Conservation (phyloP, 2,888 invertebrate species). For the Kuschelorhynchus macadamiae region DNA sequence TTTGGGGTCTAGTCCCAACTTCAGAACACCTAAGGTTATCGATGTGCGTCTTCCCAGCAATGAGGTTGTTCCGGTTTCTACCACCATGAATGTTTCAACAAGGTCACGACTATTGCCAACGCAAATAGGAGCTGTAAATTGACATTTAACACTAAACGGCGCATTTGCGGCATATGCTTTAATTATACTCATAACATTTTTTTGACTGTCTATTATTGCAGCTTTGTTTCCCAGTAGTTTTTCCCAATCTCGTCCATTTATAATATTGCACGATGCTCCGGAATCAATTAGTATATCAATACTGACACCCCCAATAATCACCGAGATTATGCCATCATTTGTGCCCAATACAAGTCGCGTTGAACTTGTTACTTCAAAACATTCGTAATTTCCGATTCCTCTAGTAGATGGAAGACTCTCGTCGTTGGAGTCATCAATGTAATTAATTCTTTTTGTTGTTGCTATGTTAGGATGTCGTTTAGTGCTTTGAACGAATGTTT, state of each 20-base stretch:
- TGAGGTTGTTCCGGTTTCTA: slow-evolving; percentile 44
- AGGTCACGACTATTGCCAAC: slow-evolving; percentile 29
- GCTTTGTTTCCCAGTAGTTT: slow-evolving; percentile 29
- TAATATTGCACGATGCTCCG: slow-evolving; percentile 48
- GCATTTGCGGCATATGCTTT: slow-evolving; percentile 45
- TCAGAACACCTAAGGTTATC: slow-evolving; percentile 32
- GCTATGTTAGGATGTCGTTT: not conserved
- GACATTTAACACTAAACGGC: slow-evolving; percentile 28
- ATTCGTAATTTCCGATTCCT: slow-evolving; percentile 12
- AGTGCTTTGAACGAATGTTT: slow-evolving; percentile 14
- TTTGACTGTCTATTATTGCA: slow-evolving; percentile 42
- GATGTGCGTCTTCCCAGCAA: slow-evolving; percentile 49
- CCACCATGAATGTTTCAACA: slow-evolving; percentile 49
- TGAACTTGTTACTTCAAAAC: slow-evolving; percentile 16
- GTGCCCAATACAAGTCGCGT: not conserved
- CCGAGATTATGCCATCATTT: slow-evolving; percentile 20
- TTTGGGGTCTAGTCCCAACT: slow-evolving; percentile 46
- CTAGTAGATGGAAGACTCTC: slow-evolving; percentile 4
- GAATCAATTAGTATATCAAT: slow-evolving; percentile 49
- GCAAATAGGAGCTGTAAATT: slow-evolving; percentile 43
- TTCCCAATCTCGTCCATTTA: slow-evolving; percentile 47
- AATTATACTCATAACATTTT: slow-evolving; percentile 24
- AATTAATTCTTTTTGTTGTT: not conserved
- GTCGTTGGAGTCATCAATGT: slow-evolving; percentile 8
- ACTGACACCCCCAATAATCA: slow-evolving; percentile 41